phyloP scores from a whole-genome alignment of 2,888 invertebrate species.

The Ophraella communa region DNA sequence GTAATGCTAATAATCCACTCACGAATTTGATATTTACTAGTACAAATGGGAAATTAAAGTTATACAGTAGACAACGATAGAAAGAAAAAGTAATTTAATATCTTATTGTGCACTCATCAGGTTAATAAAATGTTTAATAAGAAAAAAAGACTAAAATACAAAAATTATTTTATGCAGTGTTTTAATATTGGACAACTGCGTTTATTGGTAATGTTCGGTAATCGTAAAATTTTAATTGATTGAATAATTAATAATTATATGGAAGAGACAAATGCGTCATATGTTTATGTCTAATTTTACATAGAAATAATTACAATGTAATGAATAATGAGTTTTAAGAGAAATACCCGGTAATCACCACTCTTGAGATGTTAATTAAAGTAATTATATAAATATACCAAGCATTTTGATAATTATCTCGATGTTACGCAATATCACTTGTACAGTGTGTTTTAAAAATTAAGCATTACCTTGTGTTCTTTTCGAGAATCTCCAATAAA shows the following conservation, averaged over 20 bases:
- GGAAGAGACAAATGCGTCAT: neutral
- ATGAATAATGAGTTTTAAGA: neutral
- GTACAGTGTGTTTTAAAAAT: neutral
- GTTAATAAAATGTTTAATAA: no score
- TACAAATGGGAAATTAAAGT: neutral
- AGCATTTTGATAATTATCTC: neutral
- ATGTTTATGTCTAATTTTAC: neutral
- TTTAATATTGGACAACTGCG: no score
- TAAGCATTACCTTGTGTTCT: neutral
- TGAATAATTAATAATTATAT: neutral
- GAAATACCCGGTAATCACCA: neutral
- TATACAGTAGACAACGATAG: neutral
- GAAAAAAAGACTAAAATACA: no score
- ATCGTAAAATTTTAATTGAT: neutral
- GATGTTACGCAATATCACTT: neutral
- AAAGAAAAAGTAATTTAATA: neutral
- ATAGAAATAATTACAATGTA: neutral
- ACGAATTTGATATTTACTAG: conserved; percentile 37
- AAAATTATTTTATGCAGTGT: no score
- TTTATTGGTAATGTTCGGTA: neutral
- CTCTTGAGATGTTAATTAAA: neutral
- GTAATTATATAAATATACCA: neutral
- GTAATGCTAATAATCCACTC: conserved; percentile 33
- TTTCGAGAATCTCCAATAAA: no score
- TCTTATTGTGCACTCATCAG: neutral